A percentile compares a stretch with the other conserved stretches of the same genome.
Conservation (phyloP, 2,797 vertebrate genomes). For the Semaprochilodus insignis region DNA sequence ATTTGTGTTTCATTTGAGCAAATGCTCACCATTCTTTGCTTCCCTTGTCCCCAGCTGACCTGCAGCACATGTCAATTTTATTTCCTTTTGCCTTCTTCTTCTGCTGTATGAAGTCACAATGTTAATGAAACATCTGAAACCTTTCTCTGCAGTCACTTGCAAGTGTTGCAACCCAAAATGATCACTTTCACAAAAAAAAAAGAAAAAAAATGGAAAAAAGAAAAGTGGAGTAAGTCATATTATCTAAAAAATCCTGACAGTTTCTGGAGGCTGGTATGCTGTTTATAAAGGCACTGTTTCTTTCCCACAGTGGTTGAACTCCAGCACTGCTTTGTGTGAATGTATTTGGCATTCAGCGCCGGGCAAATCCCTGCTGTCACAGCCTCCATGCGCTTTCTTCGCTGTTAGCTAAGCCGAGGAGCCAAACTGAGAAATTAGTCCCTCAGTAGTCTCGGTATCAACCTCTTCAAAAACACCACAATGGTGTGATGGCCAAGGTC, state of each 20-base stretch:
- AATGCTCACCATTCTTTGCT: neutral
- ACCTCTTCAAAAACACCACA: slow-evolving; percentile 4
- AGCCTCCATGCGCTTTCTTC: slow-evolving; percentile 25
- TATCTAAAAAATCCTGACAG: neutral
- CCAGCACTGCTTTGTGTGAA: slow-evolving; percentile 44
- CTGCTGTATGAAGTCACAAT: slow-evolving; percentile 8
- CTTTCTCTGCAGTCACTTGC: slow-evolving; percentile 20
- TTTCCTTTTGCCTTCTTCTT: neutral
- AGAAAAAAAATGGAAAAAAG: neutral
- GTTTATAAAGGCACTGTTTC: slow-evolving; percentile 18
- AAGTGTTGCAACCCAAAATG: neutral
- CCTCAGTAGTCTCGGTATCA: slow-evolving; percentile 27
- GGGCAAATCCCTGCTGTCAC: slow-evolving; percentile 47
- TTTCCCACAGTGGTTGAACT: slow-evolving; percentile 33
- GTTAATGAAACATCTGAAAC: slow-evolving; percentile 23
- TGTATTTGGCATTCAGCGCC: slow-evolving; percentile 39
- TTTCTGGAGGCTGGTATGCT: slow-evolving; percentile 12
- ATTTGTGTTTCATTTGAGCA: neutral
- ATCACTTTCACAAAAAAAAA: no score
- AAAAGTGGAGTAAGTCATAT: neutral
- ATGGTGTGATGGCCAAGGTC: slow-evolving; percentile 1
- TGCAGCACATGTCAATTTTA: neutral
- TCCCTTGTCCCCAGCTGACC: neutral
- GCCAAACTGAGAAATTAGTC: slow-evolving; percentile 45
- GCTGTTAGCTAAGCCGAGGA: slow-evolving; percentile 28